Evolutionary conservation across 2,888 invertebrate species (phyloP).

Genomic region (Terebella lapidaria): DNA sequence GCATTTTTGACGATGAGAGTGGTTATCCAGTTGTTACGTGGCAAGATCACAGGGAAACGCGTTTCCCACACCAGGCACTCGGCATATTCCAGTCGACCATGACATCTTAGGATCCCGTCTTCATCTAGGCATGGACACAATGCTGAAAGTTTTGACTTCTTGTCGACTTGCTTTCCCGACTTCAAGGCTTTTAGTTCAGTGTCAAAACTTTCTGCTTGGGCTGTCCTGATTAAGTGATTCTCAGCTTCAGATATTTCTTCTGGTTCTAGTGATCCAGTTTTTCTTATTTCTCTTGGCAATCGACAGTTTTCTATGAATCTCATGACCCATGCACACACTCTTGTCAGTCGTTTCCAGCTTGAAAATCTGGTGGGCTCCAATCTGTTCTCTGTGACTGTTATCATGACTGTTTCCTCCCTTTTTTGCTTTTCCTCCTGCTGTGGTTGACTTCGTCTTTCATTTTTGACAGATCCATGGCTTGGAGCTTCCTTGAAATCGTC

Average conservation of each 20-base stretch:
- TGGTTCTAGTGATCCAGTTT: no score
- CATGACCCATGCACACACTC: constrained; percentile 9
- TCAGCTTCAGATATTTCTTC: no score
- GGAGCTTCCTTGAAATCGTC: not conserved
- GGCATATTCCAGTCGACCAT: no score
- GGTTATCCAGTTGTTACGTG: not conserved
- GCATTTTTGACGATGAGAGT: not conserved
- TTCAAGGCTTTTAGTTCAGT: constrained; percentile 6
- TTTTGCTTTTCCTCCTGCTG: no score
- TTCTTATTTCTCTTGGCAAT: no score
- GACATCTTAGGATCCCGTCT: constrained; percentile 5
- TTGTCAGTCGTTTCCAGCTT: no score
- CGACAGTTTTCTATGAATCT: constrained; percentile 15
- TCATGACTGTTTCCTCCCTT: no score
- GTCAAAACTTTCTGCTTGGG: no score
- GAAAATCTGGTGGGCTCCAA: constrained; percentile 11
- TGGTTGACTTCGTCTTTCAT: not conserved
- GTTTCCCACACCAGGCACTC: no score
- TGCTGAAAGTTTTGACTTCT: constrained; percentile 1
- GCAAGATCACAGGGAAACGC: not conserved
- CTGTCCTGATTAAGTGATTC: no score
- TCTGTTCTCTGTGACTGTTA: not conserved
- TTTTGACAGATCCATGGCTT: not conserved
- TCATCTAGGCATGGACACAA: constrained; percentile 13
- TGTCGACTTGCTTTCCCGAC: not conserved